Percentiles rank a stretch among this genome's conserved stretches.
Evolutionary conservation across 2,113 vertebrate genomes (phyloP).

Genomic region (Polyodon spathula): DNA sequence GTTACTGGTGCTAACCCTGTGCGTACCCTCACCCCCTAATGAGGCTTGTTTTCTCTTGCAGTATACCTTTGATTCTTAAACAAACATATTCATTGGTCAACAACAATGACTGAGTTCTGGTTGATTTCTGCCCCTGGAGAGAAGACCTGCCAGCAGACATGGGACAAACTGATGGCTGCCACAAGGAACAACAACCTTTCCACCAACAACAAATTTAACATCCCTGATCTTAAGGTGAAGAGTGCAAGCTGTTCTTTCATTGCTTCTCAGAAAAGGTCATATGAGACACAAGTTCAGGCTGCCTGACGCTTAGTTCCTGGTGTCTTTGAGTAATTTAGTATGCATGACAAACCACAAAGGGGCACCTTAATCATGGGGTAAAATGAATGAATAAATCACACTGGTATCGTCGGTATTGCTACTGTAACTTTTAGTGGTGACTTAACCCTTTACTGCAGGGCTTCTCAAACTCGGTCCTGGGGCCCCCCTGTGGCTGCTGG

Average conservation of each 20-base stretch:
- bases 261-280: background rate
- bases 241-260: background rate
- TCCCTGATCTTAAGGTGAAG: constrained; percentile 88
- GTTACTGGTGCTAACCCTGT: no score
- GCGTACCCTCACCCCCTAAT: constrained; percentile 7
- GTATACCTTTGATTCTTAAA: constrained; percentile 21
- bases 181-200: constrained; percentile 84
- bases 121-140: constrained; percentile 96
- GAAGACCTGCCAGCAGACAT: constrained; percentile 97
- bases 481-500: no score
- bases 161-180: constrained; percentile 90
- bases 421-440: no score
- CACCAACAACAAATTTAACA: constrained; percentile 85
- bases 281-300: constrained; percentile 2
- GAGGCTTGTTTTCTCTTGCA: constrained; percentile 32
- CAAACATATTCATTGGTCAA: constrained; percentile 15
- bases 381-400: no score
- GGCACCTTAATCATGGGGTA: no score
- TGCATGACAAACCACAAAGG: constrained; percentile 24
- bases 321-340: constrained; percentile 34
- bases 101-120: constrained; percentile 94
- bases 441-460: no score
- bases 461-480: no score
- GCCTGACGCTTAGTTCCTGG: constrained; percentile 7
- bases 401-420: no score